These are phyloP conservation scores for Knipowitschia caucasica DNA, from an alignment of 2,797 vertebrate species.

Conservation along the genomic window DNA sequence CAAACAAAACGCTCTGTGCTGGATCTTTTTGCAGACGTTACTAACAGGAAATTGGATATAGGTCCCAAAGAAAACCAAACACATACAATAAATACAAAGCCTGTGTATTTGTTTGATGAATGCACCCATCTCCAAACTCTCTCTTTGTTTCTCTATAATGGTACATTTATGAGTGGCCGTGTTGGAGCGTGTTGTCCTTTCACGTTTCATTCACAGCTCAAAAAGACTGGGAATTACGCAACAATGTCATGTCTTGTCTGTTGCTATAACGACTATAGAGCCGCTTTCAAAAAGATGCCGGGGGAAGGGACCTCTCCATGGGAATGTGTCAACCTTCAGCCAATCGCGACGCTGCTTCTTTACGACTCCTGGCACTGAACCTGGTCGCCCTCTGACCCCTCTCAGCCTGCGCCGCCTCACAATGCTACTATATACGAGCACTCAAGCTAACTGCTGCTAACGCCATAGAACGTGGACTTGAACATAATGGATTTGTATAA, in stretches of 20 bases:
- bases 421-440: conserved; percentile 21
- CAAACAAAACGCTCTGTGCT: too few species aligned
- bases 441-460: background rate
- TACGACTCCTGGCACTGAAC: conserved; percentile 46
- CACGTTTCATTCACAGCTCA: conserved; percentile 7
- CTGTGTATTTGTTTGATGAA: too few species aligned
- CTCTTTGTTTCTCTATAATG: too few species aligned
- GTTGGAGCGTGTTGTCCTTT: conserved; percentile 1
- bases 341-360: conserved; percentile 43
- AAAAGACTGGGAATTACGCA: conserved; percentile 37
- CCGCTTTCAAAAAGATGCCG: conserved; percentile 33
- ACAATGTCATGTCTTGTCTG: conserved; percentile 64
- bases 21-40: too few species aligned
- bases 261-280: conserved; percentile 70
- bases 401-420: conserved; percentile 45
- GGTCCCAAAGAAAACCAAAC: too few species aligned
- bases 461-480: background rate
- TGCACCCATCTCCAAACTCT: too few species aligned
- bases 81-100: too few species aligned
- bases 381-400: conserved; percentile 50
- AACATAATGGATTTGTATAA: background rate
- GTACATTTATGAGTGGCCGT: background rate
- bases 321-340: conserved; percentile 51
- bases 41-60: too few species aligned
- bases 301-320: conserved; percentile 49